Evolutionary conservation across 2,888 invertebrate species (phyloP).

Genomic region (Torymus auratus): DNA sequence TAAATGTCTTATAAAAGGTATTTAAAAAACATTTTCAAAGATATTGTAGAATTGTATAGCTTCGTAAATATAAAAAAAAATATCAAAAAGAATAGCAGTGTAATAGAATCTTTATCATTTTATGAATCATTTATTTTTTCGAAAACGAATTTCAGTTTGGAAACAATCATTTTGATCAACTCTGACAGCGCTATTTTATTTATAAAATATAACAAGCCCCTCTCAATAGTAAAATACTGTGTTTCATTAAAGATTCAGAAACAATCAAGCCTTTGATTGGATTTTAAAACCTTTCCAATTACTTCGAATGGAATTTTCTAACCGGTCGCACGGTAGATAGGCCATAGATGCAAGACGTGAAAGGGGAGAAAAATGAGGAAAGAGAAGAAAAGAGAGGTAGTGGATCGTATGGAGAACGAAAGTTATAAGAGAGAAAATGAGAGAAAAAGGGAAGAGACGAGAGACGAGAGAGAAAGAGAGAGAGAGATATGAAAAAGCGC

Average conservation of each 20-base stretch:
- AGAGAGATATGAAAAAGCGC: constrained; percentile 57
- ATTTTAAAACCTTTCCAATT: constrained; percentile 43
- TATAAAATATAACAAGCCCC: no score
- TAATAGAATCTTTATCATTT: no score
- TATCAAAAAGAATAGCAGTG: no score
- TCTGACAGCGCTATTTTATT: no score
- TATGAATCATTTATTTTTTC: no score
- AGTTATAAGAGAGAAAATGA: constrained; percentile 53
- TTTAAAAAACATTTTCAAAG: no score
- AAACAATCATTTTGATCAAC: no score
- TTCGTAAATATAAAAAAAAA: no score
- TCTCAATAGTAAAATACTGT: no score
- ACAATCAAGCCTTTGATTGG: constrained; percentile 5
- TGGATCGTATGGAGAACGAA: constrained; percentile 51
- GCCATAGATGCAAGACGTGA: constrained; percentile 25
- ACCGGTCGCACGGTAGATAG: constrained; percentile 13
- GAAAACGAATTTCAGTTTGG: no score
- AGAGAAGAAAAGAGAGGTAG: constrained; percentile 48
- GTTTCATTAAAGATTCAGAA: constrained; percentile 8
- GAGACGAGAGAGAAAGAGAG: constrained; percentile 5
- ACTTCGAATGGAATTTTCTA: constrained; percentile 29
- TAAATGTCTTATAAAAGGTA: no score
- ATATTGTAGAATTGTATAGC: no score
- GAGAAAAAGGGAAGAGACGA: constrained; percentile 41
- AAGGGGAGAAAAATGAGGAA: constrained; percentile 45